Evolutionary conservation across 2,888 invertebrate genomes (phyloP), one percentile per base, ranked within the genome.

Genomic region (Acleris sparsana): DNA sequence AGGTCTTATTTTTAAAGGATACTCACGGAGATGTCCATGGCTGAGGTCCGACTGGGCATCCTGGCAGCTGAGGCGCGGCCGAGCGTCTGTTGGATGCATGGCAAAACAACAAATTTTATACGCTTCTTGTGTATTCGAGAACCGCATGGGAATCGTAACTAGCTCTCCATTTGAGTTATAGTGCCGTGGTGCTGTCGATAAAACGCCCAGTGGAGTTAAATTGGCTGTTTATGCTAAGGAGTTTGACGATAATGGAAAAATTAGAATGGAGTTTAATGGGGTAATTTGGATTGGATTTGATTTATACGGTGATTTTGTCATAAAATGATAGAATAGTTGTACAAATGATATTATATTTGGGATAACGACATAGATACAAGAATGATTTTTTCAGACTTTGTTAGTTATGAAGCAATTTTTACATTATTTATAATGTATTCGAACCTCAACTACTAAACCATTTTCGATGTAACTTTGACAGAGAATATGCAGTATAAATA

Each of bases 61-160:
- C 77, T 74, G 72, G 69, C 77, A 70, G 75, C 63, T 70, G 68
- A 70, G 74, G 69, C 70, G 77, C 76, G 72, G 73, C 67, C 68
- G 69, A 70, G 72, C 80, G 81, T 80, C 82, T 88, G 82, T 73
- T 75, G 69, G 69, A 76, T 78, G 73, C 68, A 68, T 76, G 75
- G 71, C 78, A 71, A 72, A 72, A 69, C 77, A 75, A 74, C 77
- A 82, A 70, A 80, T 85, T 88, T 86, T 89, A 89, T 89, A 89
- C 79, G 72, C 75, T 74, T 71, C 70, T 75, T 77, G 73, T 74
- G 77, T 72, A 77, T 79, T 79, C 75, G 73, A 71, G 77, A 80
- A 76, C 77, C 74, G 76, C 71, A 72, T 72, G 68, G 73, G 74
- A 81, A 76, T 78, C 74, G 73, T 76, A 83, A 80, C 77, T 75